Base-by-base conservation (phyloP, 2,797 vertebrate genomes). In the Phyllotis vaccarum region DNA sequence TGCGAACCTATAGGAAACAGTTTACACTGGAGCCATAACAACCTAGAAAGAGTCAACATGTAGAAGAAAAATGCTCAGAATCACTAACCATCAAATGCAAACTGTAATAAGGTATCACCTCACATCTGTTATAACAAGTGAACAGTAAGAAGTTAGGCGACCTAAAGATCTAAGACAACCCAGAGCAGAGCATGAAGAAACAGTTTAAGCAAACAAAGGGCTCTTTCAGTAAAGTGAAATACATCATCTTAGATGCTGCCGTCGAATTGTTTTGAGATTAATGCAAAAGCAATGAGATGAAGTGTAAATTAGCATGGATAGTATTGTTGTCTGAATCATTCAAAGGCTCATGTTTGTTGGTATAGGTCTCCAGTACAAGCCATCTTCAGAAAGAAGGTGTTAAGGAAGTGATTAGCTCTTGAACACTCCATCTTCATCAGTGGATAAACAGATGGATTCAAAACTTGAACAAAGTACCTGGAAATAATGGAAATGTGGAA, bases 1-100 rank as follows among this genome's bases (percentile, higher is more conserved):
- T 22, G 29, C 5, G 31, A 66, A 14, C n/a, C 66, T 56, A 5
- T 6, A 14, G 22, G 7, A 37, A 16, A 56, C 85, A 87, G 22
- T 17, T 37, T 8, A 54, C 13, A 27, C 83, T 54, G 22, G 29
- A 37, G 37, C 22, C 34, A 70, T 22, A n/a, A 52, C 43, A 27
- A 66, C 40, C 46, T 54, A 29, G 24, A 95, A 62, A 85, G 24
- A 14, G 56, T 16, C 12, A 89, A 54, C 16, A 86, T 1, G 2
- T 2, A 37, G 66, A 40, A 2, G 27, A 64, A 86, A n/a, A 58
- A 72, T 10, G 10, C 5, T 64, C 43, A n/a, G 37, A 4, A 27
- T 62, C 86, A 52, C 54, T 86, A 86, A 66, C 85, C 68, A 85
- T n/a, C 56, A 56, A 78, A 89, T 40, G 37, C 86, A 86, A 89